A percentile compares a stretch with the other conserved stretches of the same genome.
Evolutionary conservation across 2,888 invertebrate genomes (phyloP).

Genomic region (Pyrgus malvae): DNA sequence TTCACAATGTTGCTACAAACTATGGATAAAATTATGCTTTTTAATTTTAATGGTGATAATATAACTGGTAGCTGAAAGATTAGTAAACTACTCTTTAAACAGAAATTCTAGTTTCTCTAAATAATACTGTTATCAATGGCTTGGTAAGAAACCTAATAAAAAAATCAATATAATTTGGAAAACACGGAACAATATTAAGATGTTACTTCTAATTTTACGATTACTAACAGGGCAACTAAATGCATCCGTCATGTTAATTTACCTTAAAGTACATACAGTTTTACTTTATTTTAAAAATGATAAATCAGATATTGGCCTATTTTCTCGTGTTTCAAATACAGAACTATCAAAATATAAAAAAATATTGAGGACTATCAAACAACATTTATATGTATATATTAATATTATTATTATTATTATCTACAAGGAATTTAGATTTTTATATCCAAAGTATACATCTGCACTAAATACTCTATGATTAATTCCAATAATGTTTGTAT

Average conservation of each 20-base stretch:
- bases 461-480: slow-evolving; percentile 70
- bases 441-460: slow-evolving; percentile 77
- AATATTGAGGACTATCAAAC: slow-evolving; percentile 82
- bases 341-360: slow-evolving; percentile 83
- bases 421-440: slow-evolving; percentile 76
- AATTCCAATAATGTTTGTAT: slow-evolving; percentile 58
- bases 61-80: slow-evolving; percentile 68
- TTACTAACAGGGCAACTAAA: slow-evolving; percentile 70
- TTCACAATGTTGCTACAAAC: slow-evolving; percentile 61
- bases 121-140: slow-evolving; percentile 82
- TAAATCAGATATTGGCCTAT: slow-evolving; percentile 79
- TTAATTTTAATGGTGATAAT: slow-evolving; percentile 52
- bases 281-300: slow-evolving; percentile 57
- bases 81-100: slow-evolving; percentile 66
- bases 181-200: slow-evolving; percentile 56
- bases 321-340: slow-evolving; percentile 78
- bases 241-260: slow-evolving; percentile 70
- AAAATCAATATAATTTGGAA: slow-evolving; percentile 51
- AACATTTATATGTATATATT: slow-evolving; percentile 79
- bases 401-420: slow-evolving; percentile 67
- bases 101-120: slow-evolving; percentile 75
- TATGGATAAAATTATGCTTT: slow-evolving; percentile 69
- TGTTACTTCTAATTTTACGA: slow-evolving; percentile 47
- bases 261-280: slow-evolving; percentile 67
- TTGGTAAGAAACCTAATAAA: slow-evolving; percentile 77